These are phyloP conservation scores for Spondyliosoma cantharus DNA, from an alignment of 2,797 vertebrate species.

Conservation along the genomic window DNA sequence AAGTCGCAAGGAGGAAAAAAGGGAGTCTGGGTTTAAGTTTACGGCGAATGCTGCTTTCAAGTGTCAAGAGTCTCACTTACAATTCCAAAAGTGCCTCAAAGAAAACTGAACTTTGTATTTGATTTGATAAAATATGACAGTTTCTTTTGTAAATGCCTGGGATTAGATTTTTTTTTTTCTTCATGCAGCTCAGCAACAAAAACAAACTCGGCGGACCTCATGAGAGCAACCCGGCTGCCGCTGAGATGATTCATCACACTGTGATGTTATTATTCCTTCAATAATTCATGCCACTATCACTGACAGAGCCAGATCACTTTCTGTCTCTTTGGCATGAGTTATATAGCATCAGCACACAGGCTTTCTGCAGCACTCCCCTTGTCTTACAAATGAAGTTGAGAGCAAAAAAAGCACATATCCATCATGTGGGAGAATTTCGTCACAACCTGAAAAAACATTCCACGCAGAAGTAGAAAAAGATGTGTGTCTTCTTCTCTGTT, in stretches of 20 bases:
- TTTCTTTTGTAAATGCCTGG: slow-evolving; percentile 30
- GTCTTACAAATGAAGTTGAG: slow-evolving; percentile 42
- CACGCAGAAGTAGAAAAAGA: slow-evolving; percentile 65
- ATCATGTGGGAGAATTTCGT: slow-evolving; percentile 55
- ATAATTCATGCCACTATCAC: slow-evolving; percentile 53
- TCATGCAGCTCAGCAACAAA: slow-evolving; percentile 50
- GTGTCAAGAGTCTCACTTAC: slow-evolving; percentile 5
- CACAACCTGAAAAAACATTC: slow-evolving; percentile 51
- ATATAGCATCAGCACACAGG: slow-evolving; percentile 62
- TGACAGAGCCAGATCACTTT: slow-evolving; percentile 56
- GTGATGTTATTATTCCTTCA: slow-evolving; percentile 54
- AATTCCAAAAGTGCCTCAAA: slow-evolving; percentile 15
- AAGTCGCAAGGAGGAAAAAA: background rate
- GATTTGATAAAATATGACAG: slow-evolving; percentile 27
- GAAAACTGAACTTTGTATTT: slow-evolving; percentile 26
- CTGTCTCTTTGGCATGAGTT: slow-evolving; percentile 54
- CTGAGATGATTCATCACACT: slow-evolving; percentile 53
- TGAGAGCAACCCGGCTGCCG: slow-evolving; percentile 44
- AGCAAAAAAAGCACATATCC: slow-evolving; percentile 47
- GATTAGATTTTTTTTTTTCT: slow-evolving; percentile 39
- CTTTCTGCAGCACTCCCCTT: slow-evolving; percentile 31
- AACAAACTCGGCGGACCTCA: slow-evolving; percentile 53
- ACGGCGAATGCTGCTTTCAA: slow-evolving; percentile 8
- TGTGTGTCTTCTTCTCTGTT: slow-evolving; percentile 47
- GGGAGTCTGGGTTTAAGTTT: background rate